Base-by-base conservation (phyloP, 2,797 vertebrate genomes). In the Myotis daubentonii region DNA sequence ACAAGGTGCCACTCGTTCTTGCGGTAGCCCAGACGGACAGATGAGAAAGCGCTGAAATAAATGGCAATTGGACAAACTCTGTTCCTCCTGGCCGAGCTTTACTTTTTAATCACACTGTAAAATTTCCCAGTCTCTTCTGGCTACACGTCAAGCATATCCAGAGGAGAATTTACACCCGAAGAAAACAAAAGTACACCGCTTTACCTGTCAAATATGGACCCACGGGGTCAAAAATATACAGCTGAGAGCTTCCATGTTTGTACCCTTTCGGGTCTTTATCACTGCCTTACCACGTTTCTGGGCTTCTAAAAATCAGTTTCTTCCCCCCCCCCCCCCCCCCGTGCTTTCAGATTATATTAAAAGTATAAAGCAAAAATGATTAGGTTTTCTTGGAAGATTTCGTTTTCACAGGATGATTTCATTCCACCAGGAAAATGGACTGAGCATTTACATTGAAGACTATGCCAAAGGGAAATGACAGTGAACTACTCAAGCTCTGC, bases 321-420 rank as follows among this genome's bases (percentile, higher is more conserved):
- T 12, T 1, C 2, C 49, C 38, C 38, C 22, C 3, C 23, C 75
- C 22, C 9, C n/a, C n/a, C n/a, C 20, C 38, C 22, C 3, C 23
- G 19, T 65, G 8, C 2, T 80, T 89, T 93, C 65, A 76, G 16
- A 25, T 66, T 33, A 2, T 33, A 60, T 57, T 65, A 70, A 81
- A 68, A 62, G 71, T 23, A 87, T 44, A 76, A 74, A 89, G 66
- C 60, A 93, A 74, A 94, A 76, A 11, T 68, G 17, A 88, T 82
- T 49, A 9, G 12, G 85, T 60, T 70, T 89, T 72, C 36, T 76
- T n/a, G 28, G 10, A 74, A 84, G 13, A 9, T 15, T 23, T 23
- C 22, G 0, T 57, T 10, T 57, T 51, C 36, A 70, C 68, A 78
- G 62, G 91, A 89, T 36, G 25, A 79, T 86, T 93, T 81, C 38